phyloP scores from a whole-genome alignment of 2,797 vertebrate species.

The Chiloscyllium punctatum region DNA sequence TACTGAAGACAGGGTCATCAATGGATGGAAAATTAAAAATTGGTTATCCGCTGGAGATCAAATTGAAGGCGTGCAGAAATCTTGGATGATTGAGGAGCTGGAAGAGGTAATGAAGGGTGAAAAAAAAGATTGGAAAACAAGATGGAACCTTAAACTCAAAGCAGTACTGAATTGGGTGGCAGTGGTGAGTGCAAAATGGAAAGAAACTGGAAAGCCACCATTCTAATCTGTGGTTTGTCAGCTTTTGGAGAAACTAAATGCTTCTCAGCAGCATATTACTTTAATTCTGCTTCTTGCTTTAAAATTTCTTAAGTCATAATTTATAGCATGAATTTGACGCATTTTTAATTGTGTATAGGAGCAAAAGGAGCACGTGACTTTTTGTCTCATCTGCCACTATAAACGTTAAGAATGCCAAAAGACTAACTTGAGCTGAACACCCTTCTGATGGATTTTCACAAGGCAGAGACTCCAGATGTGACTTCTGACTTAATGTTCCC shows the following conservation, averaged over 20 bases:
- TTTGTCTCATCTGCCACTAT: conserved; percentile 15
- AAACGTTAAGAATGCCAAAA: conserved; percentile 15
- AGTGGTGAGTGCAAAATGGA: neutral
- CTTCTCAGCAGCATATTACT: neutral
- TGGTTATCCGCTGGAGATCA: neutral
- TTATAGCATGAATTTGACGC: neutral
- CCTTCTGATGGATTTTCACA: neutral
- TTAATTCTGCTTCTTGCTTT: neutral
- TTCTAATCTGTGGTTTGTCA: neutral
- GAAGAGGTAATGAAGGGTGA: neutral
- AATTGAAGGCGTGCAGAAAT: neutral
- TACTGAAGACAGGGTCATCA: too few species aligned
- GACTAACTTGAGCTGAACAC: conserved; percentile 2
- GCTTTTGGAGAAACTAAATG: neutral
- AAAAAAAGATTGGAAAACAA: neutral
- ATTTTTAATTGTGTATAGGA: neutral
- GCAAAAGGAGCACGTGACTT: neutral
- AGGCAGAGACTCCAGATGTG: conserved; percentile 13
- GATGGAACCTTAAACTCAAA: neutral
- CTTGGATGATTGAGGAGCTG: neutral
- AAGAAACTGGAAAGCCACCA: neutral
- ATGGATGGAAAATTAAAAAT: neutral
- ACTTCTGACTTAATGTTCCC: conserved; percentile 19
- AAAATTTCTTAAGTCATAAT: neutral
- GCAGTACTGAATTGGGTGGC: neutral